Evolutionary conservation across 92 coral and sea anemone genomes (phyloP).

Genomic region (Palythoa grandiflora): DNA sequence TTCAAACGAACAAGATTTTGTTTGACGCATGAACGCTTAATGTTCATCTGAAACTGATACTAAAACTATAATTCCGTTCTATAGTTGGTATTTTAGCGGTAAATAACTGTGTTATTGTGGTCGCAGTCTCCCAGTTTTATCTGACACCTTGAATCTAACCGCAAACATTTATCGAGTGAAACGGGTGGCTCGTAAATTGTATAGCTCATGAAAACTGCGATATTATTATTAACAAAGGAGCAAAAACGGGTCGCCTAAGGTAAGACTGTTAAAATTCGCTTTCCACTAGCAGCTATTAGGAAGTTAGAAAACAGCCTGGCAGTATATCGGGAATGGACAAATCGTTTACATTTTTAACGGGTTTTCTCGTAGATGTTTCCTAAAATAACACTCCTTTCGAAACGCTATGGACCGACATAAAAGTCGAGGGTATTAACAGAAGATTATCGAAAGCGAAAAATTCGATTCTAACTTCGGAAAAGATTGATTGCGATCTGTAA

Average conservation of each 20-base stretch:
- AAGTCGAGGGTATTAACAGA: not conserved
- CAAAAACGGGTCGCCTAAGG: conserved; percentile 12
- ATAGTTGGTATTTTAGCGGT: conserved; percentile 43
- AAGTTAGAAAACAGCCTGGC: not conserved
- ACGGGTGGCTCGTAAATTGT: conserved; percentile 21
- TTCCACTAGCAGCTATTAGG: not conserved
- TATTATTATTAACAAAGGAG: conserved; percentile 17
- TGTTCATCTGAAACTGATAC: conserved; percentile 38
- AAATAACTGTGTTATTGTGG: conserved; percentile 48
- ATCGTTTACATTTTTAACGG: conserved; percentile 5
- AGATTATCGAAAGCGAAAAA: conserved; percentile 24
- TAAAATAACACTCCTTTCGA: not conserved
- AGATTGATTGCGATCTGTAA: not conserved
- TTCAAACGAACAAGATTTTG: conserved; percentile 36
- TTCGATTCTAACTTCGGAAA: not conserved
- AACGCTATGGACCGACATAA: not conserved
- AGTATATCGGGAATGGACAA: not conserved
- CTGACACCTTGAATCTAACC: conserved; percentile 48
- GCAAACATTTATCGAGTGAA: conserved; percentile 46
- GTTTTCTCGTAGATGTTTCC: not conserved
- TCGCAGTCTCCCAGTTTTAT: conserved; percentile 36
- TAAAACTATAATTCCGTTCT: not conserved
- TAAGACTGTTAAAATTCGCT: not conserved
- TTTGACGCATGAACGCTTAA: conserved; percentile 43
- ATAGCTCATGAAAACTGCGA: conserved; percentile 1